These are phyloP conservation scores for Spheniscus humboldti DNA, from an alignment of 2,797 vertebrate genomes.

Conservation along the genomic window DNA sequence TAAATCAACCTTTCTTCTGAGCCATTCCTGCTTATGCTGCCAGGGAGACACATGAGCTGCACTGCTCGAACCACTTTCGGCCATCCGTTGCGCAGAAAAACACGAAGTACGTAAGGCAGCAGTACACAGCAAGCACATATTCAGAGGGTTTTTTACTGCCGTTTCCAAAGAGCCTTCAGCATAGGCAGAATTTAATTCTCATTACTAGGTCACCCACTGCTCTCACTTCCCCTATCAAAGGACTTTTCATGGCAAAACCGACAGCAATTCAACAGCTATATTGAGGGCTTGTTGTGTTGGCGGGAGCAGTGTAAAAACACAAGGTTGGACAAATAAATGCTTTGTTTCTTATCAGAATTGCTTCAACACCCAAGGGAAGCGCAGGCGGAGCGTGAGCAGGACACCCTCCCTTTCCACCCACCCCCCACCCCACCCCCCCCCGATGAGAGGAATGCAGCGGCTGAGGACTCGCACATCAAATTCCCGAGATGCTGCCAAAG, in stretches of 20 bases:
- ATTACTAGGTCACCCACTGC: neutral
- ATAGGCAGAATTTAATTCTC: neutral
- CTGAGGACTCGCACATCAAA: neutral
- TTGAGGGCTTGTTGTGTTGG: neutral
- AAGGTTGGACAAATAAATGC: neutral
- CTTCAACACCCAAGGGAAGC: neutral
- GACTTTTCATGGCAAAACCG: neutral
- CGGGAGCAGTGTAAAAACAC: neutral
- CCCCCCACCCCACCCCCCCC: too few relatives aligned
- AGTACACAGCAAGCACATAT: neutral
- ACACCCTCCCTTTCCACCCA: neutral
- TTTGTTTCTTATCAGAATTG: neutral
- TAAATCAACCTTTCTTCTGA: neutral
- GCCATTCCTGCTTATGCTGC: neutral
- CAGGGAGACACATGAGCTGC: neutral
- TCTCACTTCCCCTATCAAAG: neutral
- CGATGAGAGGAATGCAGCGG: neutral
- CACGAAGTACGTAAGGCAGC: rapidly evolving
- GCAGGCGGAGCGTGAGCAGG: neutral
- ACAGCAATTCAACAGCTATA: neutral
- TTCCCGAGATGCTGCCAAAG: neutral
- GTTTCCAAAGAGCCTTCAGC: neutral
- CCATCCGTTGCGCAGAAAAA: neutral
- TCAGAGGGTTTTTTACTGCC: neutral
- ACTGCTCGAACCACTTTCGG: neutral